These are phyloP conservation scores for Globicephala melas DNA, from an alignment of 2,113 vertebrate species.

Conservation along the genomic window DNA sequence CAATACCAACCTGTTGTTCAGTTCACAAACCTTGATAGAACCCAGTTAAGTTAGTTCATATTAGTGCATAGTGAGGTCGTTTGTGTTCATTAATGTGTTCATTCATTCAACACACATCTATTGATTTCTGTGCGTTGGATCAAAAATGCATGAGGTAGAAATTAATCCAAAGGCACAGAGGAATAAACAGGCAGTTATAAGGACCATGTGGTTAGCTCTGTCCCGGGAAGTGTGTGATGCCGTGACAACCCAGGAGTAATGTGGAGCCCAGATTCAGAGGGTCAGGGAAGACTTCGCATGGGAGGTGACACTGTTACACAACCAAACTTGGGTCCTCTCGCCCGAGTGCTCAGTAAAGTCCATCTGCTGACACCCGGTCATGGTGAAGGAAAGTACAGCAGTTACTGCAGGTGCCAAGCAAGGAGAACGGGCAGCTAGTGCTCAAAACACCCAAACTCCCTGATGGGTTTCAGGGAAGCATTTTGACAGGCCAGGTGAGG, in stretches of 20 bases:
- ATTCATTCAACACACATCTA: background rate
- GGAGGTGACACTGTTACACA: background rate
- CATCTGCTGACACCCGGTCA: background rate
- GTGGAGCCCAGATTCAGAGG: background rate
- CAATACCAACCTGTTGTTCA: background rate
- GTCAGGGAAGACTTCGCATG: background rate
- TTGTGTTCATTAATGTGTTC: background rate
- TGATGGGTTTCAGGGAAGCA: background rate
- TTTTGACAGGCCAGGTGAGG: background rate
- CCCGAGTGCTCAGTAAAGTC: background rate
- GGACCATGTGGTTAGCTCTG: background rate
- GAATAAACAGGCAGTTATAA: background rate
- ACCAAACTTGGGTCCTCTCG: background rate
- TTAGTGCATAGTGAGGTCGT: background rate
- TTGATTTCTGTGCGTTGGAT: background rate
- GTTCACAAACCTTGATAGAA: background rate
- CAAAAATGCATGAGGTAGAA: background rate
- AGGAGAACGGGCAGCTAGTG: background rate
- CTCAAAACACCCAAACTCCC: background rate
- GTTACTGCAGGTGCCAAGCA: background rate
- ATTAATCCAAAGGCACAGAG: background rate
- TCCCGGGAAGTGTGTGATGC: fast-evolving
- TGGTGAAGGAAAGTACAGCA: background rate
- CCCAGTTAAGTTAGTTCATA: background rate
- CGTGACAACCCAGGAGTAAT: background rate